Percentiles rank a stretch among this genome's conserved stretches.
phyloP scores from a whole-genome alignment of 1,140 invertebrate species.

The Psix sp. region DNA sequence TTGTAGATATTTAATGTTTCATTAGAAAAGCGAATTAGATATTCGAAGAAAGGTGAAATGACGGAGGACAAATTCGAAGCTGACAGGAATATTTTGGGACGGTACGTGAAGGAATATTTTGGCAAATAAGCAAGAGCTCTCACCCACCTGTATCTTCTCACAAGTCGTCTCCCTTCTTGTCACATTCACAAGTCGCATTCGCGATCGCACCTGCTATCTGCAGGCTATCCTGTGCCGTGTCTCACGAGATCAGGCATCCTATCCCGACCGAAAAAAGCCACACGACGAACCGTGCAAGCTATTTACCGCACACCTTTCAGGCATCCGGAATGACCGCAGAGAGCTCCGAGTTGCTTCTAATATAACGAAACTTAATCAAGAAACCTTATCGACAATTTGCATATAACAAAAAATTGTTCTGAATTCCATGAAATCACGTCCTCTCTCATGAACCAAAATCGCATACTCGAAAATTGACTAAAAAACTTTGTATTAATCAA shows the following conservation, averaged over 20 bases:
- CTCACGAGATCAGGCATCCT: conserved; percentile 27
- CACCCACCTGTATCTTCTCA: conserved; percentile 19
- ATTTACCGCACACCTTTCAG: conserved; percentile 46
- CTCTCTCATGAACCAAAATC: no score
- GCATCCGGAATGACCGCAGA: conserved; percentile 33
- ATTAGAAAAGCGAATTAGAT: no score
- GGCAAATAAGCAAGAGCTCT: no score
- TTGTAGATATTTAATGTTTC: no score
- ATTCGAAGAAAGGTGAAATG: no score
- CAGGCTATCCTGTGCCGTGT: conserved; percentile 23
- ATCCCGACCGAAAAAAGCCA: conserved; percentile 19
- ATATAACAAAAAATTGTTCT: no score
- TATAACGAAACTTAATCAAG: conserved; percentile 36
- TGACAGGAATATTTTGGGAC: conserved; percentile 17
- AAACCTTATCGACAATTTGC: conserved; percentile 21
- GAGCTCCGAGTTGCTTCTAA: conserved; percentile 36
- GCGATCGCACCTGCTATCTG: conserved; percentile 44
- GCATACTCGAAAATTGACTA: no score
- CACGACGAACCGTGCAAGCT: conserved; percentile 19
- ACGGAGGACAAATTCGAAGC: no score
- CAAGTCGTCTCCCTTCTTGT: conserved; percentile 22
- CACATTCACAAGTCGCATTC: conserved; percentile 14
- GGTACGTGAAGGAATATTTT: no score
- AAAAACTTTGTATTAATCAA: no score
- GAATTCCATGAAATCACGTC: no score